Percentiles rank a stretch among this genome's conserved stretches.
Conservation (phyloP, 2,113 vertebrate genomes). For the Toxotes chatareus region DNA sequence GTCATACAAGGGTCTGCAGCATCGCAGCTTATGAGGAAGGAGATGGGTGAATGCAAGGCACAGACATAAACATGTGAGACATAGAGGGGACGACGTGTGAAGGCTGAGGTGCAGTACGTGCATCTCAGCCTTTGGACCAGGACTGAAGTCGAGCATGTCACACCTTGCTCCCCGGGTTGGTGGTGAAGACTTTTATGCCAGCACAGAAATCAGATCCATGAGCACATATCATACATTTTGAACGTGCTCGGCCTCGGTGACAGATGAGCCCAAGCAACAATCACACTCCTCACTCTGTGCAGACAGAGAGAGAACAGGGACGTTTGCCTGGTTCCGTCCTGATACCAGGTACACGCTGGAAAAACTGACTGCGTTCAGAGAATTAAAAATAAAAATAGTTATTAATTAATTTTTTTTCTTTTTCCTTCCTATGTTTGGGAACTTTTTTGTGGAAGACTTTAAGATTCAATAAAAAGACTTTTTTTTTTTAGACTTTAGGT, state of each 20-base stretch:
- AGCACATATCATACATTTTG: too few species aligned
- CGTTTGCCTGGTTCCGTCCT: too few species aligned
- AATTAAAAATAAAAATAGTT: neutral
- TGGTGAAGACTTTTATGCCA: neutral
- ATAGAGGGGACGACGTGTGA: neutral
- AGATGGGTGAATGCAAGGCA: constrained; percentile 13
- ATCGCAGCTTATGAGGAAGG: neutral
- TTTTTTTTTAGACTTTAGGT: too few species aligned
- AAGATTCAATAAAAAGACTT: too few species aligned
- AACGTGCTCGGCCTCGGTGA: too few species aligned
- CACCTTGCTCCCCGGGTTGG: constrained; percentile 11
- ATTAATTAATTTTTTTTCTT: neutral
- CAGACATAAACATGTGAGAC: constrained; percentile 17
- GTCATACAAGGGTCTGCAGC: constrained; percentile 41
- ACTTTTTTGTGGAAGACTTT: too few species aligned
- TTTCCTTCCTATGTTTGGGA: too few species aligned
- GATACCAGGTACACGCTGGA: too few species aligned
- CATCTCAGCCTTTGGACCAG: neutral
- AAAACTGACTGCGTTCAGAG: too few species aligned
- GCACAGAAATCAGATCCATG: neutral
- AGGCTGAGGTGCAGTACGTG: constrained; percentile 35
- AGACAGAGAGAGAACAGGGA: too few species aligned
- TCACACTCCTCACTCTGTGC: too few species aligned
- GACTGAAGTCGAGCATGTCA: constrained; percentile 13
- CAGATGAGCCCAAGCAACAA: too few species aligned